Percentiles rank a stretch among this genome's conserved stretches.
phyloP scores from a whole-genome alignment of 2,797 vertebrate species.

The Thamnophis elegans region DNA sequence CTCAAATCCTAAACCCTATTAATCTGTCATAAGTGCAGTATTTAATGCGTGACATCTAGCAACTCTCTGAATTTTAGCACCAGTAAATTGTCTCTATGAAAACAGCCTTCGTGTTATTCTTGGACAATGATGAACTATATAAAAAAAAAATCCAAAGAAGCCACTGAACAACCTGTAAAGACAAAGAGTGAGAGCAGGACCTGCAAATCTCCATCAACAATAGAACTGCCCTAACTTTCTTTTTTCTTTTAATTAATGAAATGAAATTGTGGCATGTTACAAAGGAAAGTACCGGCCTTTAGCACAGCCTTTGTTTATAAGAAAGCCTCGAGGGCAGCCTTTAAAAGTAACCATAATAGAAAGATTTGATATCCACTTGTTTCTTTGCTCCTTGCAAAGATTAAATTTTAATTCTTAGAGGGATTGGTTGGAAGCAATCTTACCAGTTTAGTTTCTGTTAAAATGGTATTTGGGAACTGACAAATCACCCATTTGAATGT shows the following conservation, averaged over 20 bases:
- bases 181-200: neutral
- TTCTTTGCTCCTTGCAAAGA: neutral
- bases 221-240: neutral
- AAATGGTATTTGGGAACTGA: neutral
- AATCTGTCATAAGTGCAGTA: neutral
- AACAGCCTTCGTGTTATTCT: neutral
- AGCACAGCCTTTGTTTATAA: neutral
- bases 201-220: neutral
- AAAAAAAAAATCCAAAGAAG: neutral
- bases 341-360: neutral
- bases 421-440: neutral
- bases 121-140: neutral
- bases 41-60: neutral
- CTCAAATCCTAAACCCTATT: neutral
- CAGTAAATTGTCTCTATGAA: neutral
- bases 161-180: neutral
- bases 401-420: neutral
- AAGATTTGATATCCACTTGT: neutral
- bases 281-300: neutral
- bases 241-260: neutral
- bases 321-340: neutral
- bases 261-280: neutral
- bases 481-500: neutral
- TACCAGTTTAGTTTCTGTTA: neutral
- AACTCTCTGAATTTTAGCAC: neutral